Conservation (phyloP, 2,888 invertebrate species). For the Horisme vitalbata region DNA sequence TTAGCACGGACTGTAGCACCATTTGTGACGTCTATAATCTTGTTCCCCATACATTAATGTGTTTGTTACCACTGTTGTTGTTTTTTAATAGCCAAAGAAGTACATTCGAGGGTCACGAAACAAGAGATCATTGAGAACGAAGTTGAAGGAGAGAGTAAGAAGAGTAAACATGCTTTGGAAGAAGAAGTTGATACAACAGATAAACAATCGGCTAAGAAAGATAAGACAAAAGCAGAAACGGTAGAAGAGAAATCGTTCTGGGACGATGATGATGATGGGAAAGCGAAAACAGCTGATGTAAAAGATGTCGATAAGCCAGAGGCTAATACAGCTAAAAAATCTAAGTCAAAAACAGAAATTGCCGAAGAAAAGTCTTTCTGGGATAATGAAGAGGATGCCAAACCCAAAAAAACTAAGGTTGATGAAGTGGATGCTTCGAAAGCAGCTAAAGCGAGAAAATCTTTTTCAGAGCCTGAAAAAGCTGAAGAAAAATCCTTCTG, state of each 20-base stretch:
- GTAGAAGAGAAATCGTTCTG: conserved; percentile 56
- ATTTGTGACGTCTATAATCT: conserved; percentile 62
- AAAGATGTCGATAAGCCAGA: conserved; percentile 45
- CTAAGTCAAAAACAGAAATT: conserved; percentile 54
- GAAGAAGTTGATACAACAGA: conserved; percentile 42
- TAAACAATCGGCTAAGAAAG: conserved; percentile 49
- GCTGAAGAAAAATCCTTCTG: conserved; percentile 58
- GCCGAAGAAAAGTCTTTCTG: conserved; percentile 59
- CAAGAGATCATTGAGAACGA: conserved; percentile 76
- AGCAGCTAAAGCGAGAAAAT: conserved; percentile 42
- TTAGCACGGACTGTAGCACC: conserved; percentile 30
- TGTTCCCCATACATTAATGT: conserved; percentile 42
- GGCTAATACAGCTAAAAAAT: conserved; percentile 41
- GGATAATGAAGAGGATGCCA: conserved; percentile 55
- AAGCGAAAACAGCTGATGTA: conserved; percentile 46
- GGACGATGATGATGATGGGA: conserved; percentile 56
- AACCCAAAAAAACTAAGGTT: conserved; percentile 46
- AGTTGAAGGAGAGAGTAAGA: conserved; percentile 65
- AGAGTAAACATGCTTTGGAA: conserved; percentile 49
- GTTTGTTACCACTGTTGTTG: conserved; percentile 36
- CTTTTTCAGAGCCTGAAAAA: conserved; percentile 50
- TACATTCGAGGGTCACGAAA: conserved; percentile 74
- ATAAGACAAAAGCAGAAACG: conserved; percentile 52
- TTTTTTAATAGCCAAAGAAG: conserved; percentile 76
- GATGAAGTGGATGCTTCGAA: conserved; percentile 46